Conservation (phyloP, 2,888 invertebrate genomes). For the Lordiphosa fenestrarum region DNA sequence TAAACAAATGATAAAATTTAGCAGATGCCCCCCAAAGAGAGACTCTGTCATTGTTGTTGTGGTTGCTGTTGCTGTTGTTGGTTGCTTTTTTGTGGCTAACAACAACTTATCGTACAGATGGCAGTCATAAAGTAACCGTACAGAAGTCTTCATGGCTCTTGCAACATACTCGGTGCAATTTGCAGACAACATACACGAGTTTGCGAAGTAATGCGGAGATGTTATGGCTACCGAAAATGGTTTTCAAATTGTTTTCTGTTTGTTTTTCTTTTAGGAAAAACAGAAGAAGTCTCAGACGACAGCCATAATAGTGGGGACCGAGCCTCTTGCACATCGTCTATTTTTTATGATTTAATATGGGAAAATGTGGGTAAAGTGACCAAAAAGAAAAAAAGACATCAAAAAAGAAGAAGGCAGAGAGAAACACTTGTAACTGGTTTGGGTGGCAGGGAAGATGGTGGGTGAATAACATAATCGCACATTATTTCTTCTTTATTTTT, state of each 20-base stretch:
- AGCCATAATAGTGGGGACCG: conserved; percentile 33
- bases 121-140: conserved; percentile 6
- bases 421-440: conserved; percentile 14
- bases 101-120: conserved; percentile 12
- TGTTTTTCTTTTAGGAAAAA: conserved; percentile 1
- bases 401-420: neutral
- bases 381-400: conserved; percentile 28
- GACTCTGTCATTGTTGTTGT: conserved; percentile 10
- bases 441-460: neutral
- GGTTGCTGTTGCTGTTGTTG: conserved; percentile 24
- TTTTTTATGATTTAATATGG: conserved; percentile 75
- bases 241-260: conserved; percentile 1
- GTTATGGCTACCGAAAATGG: neutral
- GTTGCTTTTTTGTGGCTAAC: neutral
- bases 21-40: conserved; percentile 8
- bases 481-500: conserved; percentile 16
- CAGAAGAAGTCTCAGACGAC: neutral
- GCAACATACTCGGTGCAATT: conserved; percentile 2
- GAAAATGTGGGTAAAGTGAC: conserved; percentile 51
- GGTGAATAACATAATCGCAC: conserved; percentile 41
- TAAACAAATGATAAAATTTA: conserved; percentile 21
- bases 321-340: conserved; percentile 32
- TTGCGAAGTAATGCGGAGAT: too few species aligned
- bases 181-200: neutral
- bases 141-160: conserved; percentile 1